A percentile compares a stretch with the other conserved stretches of the same genome.
These are phyloP conservation scores for Hestina assimilis DNA, from an alignment of 1,140 invertebrate genomes.

Conservation along the genomic window DNA sequence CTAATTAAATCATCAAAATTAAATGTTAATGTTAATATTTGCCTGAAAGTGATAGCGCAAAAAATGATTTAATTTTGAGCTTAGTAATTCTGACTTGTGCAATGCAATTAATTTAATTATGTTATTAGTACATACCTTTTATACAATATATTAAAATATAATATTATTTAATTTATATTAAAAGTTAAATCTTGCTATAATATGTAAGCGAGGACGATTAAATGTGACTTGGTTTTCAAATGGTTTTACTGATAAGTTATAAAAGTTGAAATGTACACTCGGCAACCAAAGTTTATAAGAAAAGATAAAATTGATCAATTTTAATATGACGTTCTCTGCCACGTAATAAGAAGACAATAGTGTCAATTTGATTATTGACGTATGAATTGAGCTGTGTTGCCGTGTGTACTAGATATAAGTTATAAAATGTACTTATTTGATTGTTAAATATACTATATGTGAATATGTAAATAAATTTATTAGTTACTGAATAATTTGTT, in stretches of 20 bases:
- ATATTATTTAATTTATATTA: not conserved
- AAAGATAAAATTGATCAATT: conserved; percentile 13
- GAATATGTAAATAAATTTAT: conserved; percentile 74
- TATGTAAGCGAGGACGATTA: no score
- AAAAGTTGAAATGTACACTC: conserved; percentile 46
- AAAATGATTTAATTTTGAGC: no score
- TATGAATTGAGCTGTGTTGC: conserved; percentile 36
- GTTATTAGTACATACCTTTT: not conserved
- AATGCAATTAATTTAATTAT: not conserved
- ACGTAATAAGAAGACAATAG: conserved; percentile 17
- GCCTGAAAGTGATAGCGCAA: no score
- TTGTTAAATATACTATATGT: conserved; percentile 70
- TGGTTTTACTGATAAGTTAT: conserved; percentile 39
- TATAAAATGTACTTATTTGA: conserved; percentile 46
- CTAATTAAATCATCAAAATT: no score
- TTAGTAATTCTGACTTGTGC: no score
- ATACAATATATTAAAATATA: no score
- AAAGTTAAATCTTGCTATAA: no score
- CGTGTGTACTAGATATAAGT: conserved; percentile 39
- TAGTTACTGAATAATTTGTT: conserved; percentile 51
- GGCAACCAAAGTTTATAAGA: conserved; percentile 35
- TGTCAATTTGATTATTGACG: conserved; percentile 23
- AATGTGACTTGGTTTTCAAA: conserved; percentile 2
- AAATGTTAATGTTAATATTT: no score
- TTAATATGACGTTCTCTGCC: conserved; percentile 11